Base-by-base conservation (phyloP, 1,140 invertebrate genomes). In the Eurosta solidaginis region DNA sequence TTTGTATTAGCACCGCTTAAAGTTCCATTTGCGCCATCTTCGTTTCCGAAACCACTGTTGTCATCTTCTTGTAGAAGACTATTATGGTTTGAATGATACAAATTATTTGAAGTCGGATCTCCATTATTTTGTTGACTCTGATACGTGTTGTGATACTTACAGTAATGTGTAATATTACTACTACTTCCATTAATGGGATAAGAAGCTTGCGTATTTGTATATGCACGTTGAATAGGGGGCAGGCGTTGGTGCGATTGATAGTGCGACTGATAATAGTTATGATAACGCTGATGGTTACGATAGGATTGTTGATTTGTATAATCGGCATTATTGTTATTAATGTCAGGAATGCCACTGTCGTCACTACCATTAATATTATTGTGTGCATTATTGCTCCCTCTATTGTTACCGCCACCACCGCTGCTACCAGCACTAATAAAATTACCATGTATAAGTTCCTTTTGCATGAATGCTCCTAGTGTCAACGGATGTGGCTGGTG, bases 381-480 rank as follows among this genome's bases (percentile, higher is more conserved):
- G 74, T 2, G 40, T 59, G n/a, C n/a, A n/a, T 14, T 40, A 17
- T n/a, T n/a, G n/a, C n/a, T n/a, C n/a, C n/a, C n/a, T n/a, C n/a
- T n/a, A n/a, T n/a, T n/a, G n/a, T n/a, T n/a, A n/a, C n/a, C n/a
- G n/a, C n/a, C n/a, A n/a, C 29, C 29, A n/a, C 33, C 17, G 7
- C 29, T 45, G 20, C 49, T 45, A 42, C 40, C 25, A 22, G 12
- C 25, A 29, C 22, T 33, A 54, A 40, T 40, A 45, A 29, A 22
- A 36, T 45, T 44, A n/a, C 79, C 84, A 0, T 80, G 80, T 42
- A 85, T 50, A 14, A 85, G 45, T 20, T 85, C 84, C 50, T 85
- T 84, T 50, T 86, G 84, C 77, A 86, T 47, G 78, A 86, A 86
- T 7, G 84, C 84, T 9, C 83, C 84, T 49, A 86, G 84, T 1